phyloP scores from a whole-genome alignment of 2,888 invertebrate species.

The Holacanthella duospinosa region DNA sequence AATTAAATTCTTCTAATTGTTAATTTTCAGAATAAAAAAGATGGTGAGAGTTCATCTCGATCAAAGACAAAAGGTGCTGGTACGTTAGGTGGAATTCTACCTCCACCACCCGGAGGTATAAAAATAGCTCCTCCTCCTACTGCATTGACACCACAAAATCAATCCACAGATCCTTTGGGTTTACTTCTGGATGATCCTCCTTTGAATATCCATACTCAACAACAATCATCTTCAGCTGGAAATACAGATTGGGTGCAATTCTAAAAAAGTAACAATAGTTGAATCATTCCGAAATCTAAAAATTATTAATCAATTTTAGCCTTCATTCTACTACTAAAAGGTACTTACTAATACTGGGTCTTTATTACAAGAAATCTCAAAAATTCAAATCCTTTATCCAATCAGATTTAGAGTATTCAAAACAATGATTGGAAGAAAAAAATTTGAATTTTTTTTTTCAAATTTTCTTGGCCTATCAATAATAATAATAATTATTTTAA shows the following conservation, averaged over 20 bases:
- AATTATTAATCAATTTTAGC: not conserved
- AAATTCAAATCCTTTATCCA: too few species aligned
- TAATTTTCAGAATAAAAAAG: constrained; percentile 60
- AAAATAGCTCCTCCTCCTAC: constrained; percentile 64
- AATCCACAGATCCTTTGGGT: constrained; percentile 36
- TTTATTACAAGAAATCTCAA: too few species aligned
- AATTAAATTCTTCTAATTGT: not conserved
- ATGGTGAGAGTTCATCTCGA: constrained; percentile 64
- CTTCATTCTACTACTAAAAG: not conserved
- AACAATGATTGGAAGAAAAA: too few species aligned
- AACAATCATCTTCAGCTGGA: constrained; percentile 15
- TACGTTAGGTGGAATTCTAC: constrained; percentile 46
- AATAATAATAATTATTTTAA: too few species aligned
- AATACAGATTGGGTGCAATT: constrained; percentile 39
- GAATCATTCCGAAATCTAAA: not conserved
- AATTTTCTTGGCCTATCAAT: too few species aligned
- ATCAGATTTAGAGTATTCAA: too few species aligned
- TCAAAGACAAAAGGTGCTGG: constrained; percentile 53
- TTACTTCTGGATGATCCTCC: constrained; percentile 50
- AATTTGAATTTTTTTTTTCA: too few species aligned
- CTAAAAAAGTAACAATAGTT: constrained; percentile 20
- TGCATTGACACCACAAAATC: constrained; percentile 45
- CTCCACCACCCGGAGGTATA: constrained; percentile 75
- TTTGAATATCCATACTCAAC: constrained; percentile 37
- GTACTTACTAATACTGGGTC: not conserved